These are phyloP conservation scores for Bacillus rossius DNA, from an alignment of 1,140 invertebrate species.

Conservation along the genomic window DNA sequence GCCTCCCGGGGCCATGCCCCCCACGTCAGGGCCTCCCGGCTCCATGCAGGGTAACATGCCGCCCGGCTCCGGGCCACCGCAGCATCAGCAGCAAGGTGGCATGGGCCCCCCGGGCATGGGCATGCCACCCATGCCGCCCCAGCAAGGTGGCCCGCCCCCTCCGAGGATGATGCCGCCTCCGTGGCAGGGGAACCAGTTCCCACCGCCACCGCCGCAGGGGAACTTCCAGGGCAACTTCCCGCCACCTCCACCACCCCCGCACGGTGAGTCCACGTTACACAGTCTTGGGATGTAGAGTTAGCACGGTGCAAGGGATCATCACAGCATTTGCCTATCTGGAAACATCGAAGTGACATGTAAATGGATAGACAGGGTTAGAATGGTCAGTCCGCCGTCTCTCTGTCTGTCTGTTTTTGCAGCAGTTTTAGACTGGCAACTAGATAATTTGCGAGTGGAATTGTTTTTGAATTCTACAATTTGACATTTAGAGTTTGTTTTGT, in stretches of 20 bases:
- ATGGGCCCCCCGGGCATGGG: slow-evolving; percentile 9
- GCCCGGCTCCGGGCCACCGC: background rate
- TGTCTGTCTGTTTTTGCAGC: too few species aligned
- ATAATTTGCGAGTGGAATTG: too few species aligned
- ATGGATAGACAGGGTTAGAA: too few species aligned
- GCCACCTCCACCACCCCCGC: slow-evolving; percentile 26
- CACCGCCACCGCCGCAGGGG: slow-evolving; percentile 33
- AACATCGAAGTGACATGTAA: too few species aligned
- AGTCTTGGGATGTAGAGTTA: too few species aligned
- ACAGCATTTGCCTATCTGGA: too few species aligned
- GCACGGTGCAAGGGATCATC: too few species aligned
- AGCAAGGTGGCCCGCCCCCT: slow-evolving; percentile 22
- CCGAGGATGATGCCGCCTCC: slow-evolving; percentile 42
- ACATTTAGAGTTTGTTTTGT: too few species aligned
- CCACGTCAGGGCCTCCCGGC: background rate
- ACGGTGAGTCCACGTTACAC: too few species aligned
- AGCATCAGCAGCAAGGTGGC: background rate
- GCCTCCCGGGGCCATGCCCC: background rate
- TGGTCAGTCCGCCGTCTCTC: too few species aligned
- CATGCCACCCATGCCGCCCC: slow-evolving; percentile 13
- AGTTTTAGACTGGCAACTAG: too few species aligned
- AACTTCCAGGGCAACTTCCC: slow-evolving; percentile 7
- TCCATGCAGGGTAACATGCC: background rate
- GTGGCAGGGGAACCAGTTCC: slow-evolving; percentile 40
- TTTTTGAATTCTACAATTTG: too few species aligned